Percentiles rank a stretch among this genome's conserved stretches.
phyloP scores from a whole-genome alignment of 2,797 vertebrate species.

The Sebastes iracundus region DNA sequence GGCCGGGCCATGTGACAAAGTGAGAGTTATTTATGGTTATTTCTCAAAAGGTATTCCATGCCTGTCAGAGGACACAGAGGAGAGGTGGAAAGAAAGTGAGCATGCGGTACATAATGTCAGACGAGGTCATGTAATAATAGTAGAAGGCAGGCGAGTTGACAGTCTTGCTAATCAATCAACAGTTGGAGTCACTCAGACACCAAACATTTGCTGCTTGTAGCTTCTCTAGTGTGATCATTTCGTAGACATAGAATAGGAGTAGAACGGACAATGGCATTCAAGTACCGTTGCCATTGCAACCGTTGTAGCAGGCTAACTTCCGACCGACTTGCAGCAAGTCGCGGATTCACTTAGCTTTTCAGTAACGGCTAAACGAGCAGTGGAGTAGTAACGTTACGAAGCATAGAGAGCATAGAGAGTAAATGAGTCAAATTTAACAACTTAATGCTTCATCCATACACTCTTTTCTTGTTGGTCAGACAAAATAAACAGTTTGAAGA shows the following conservation, averaged over 20 bases:
- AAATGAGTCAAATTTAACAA: too few relatives aligned
- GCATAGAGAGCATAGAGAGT: too few relatives aligned
- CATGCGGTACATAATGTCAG: constrained; percentile 30
- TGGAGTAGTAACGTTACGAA: too few relatives aligned
- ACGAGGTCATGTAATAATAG: constrained; percentile 21
- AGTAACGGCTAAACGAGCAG: too few relatives aligned
- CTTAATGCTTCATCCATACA: too few relatives aligned
- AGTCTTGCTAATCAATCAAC: constrained; percentile 6
- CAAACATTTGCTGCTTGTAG: neutral
- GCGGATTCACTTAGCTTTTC: too few relatives aligned
- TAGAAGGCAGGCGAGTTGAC: neutral
- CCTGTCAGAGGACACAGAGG: constrained; percentile 52
- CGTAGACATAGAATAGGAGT: neutral
- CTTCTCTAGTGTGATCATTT: neutral
- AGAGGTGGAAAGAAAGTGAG: constrained; percentile 38
- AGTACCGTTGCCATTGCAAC: neutral
- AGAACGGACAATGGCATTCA: neutral
- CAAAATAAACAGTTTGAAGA: neutral
- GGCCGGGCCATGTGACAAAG: constrained; percentile 59
- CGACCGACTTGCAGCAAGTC: too few relatives aligned
- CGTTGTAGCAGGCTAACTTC: too few relatives aligned
- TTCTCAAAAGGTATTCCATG: constrained; percentile 57
- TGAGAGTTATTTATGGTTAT: constrained; percentile 62
- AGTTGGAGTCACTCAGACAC: neutral
- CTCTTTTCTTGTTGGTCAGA: neutral